Base-by-base conservation (phyloP, 53 echinoderm and acorn worm species). In the Arbacia lixula region DNA sequence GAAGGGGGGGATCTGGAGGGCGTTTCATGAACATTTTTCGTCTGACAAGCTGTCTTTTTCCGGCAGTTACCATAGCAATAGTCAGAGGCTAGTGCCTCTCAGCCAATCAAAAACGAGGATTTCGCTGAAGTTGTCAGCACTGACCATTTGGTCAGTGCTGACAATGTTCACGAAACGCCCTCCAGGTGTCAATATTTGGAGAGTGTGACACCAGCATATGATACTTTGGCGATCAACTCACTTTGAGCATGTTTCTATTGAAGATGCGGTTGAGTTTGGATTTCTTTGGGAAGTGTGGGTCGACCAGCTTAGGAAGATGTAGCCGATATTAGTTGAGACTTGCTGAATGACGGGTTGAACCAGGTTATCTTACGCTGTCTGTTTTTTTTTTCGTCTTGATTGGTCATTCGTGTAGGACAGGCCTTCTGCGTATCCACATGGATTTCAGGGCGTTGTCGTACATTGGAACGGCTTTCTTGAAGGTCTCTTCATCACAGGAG, bases 341-440 rank as follows among this genome's bases (percentile, higher is more conserved):
- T 84, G 41, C 88, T 88, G 75, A 25, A 88, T 19, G 88, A 84
- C 0, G 88, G 66, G 40, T 88, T 88, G 75, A 73, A 82, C 84
- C 88, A 88, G n/a, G 64, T 73, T 12, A 84, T 88, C 52, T 62
- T 88, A 22, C 84, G 64, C 25, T 32, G 60, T 24, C 74, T 60
- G 73, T 72, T 85, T 21, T 25, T 32, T 76, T 60, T 43, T 85
- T 16, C 85, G 57, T 19, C 35, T 22, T 6, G 42, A 27, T 30
- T 21, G 72, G 2, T 49, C 50, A 3, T 76, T 76, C 19, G 54
- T 76, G 84, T 58, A 72, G 2, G 60, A 57, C 8, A 85, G 31
- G 30, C 33, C 53, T 34, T 86, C 51, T 12, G 46, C 12, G 53
- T 43, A 86, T n/a, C 52, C 53, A 33, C 65, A n/a, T 87, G n/a